These are phyloP conservation scores for Peromyscus maniculatus DNA, from an alignment of 2,113 vertebrate genomes.

Conservation along the genomic window DNA sequence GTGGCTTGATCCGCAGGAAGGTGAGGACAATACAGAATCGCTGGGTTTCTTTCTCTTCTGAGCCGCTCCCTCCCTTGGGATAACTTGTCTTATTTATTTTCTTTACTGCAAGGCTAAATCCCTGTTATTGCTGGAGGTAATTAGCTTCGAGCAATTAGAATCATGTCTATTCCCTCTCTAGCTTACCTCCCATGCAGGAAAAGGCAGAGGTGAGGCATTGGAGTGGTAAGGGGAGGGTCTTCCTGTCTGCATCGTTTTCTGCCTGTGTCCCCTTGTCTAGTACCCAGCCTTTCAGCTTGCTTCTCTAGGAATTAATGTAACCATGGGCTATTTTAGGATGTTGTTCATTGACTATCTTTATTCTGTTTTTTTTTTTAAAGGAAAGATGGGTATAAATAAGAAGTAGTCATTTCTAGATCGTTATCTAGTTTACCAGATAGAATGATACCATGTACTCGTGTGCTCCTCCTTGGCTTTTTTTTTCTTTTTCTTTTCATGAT, in stretches of 20 bases:
- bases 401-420: background rate
- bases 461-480: background rate
- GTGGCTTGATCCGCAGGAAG: background rate
- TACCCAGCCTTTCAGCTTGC: background rate
- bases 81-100: constrained; percentile 78
- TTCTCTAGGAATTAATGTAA: constrained; percentile 12
- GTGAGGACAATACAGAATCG: background rate
- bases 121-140: constrained; percentile 80
- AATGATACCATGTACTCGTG: background rate
- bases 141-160: constrained; percentile 82
- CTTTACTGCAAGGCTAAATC: constrained; percentile 71
- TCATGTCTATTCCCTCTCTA: constrained; percentile 73
- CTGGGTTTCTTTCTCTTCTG: constrained; percentile 41
- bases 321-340: background rate
- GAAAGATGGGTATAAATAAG: background rate
- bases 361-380: background rate
- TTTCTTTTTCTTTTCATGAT: background rate
- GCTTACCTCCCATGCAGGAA: constrained; percentile 49
- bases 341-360: background rate
- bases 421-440: background rate
- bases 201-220: constrained; percentile 46
- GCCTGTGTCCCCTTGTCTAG: background rate
- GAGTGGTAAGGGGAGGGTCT: background rate
- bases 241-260: background rate
- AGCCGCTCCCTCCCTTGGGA: constrained; percentile 61